Evolutionary conservation across 23 tunicate genomes (phyloP).

Genomic region (Halocynthia roretzi): DNA sequence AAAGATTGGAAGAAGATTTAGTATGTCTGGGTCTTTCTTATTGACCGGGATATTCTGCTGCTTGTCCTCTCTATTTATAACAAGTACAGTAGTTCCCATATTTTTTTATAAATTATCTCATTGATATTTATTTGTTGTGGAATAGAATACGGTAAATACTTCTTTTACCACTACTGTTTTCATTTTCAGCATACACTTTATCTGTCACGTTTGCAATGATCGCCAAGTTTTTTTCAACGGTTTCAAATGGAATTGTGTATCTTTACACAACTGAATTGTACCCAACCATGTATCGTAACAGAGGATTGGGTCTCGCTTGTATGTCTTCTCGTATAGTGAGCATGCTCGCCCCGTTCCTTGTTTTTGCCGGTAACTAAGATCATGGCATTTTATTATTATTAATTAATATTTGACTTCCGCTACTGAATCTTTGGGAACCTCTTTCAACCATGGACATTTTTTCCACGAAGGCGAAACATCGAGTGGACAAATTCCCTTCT

Average conservation of each 20-base stretch:
- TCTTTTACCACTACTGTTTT: too few species aligned
- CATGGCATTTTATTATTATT: too few species aligned
- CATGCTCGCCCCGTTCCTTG: slow-evolving; percentile 20
- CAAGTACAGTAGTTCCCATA: too few species aligned
- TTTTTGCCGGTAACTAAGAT: slow-evolving; percentile 11
- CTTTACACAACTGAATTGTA: slow-evolving; percentile 37
- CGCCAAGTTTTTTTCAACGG: slow-evolving; percentile 21
- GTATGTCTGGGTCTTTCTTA: slow-evolving; percentile 4
- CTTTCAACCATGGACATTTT: too few species aligned
- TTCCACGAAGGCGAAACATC: slow-evolving; percentile 5
- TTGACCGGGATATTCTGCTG: slow-evolving; percentile 8
- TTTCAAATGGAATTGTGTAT: slow-evolving; percentile 21
- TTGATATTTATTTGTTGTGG: too few species aligned
- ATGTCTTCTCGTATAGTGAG: slow-evolving; percentile 16
- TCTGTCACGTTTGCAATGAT: slow-evolving; percentile 17
- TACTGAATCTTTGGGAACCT: too few species aligned
- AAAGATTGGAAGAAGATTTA: slow-evolving; percentile 4
- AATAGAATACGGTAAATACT: too few species aligned
- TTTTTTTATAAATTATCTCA: too few species aligned
- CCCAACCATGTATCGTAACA: slow-evolving; percentile 33
- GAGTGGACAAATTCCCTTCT: slow-evolving; percentile 6
- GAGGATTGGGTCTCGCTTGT: slow-evolving; percentile 29
- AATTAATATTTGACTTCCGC: too few species aligned
- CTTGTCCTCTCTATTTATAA: too few species aligned
- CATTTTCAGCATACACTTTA: too few species aligned